phyloP scores from a whole-genome alignment of 2,113 vertebrate genomes.

The Perccottus glenii region DNA sequence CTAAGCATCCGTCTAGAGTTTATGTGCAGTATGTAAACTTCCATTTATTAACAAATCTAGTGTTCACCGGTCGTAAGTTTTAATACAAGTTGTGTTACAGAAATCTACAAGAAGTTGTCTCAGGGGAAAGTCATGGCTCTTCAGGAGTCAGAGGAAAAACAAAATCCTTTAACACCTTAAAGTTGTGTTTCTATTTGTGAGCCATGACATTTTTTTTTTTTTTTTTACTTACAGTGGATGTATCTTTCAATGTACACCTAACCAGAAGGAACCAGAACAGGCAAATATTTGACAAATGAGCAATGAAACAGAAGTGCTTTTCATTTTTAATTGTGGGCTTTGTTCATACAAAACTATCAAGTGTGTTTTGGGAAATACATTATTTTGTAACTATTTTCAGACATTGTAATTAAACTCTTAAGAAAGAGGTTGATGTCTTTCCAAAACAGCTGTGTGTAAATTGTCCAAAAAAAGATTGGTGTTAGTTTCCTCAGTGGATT shows the following conservation, averaged over 20 bases:
- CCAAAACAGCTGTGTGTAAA: no score
- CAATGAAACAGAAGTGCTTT: neutral
- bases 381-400: neutral
- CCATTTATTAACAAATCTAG: neutral
- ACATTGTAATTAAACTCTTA: no score
- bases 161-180: neutral
- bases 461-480: no score
- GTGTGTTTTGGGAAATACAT: neutral
- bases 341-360: no score
- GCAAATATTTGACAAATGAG: neutral
- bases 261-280: neutral
- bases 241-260: constrained; percentile 62
- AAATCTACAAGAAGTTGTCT: constrained; percentile 66
- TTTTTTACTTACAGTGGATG: constrained; percentile 51
- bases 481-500: no score
- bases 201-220: neutral
- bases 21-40: constrained; percentile 70
- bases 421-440: no score
- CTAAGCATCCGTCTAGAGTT: constrained; percentile 71
- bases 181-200: neutral
- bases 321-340: neutral
- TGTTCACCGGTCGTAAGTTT: neutral
- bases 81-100: constrained; percentile 41
- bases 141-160: constrained; percentile 59
- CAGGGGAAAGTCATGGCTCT: constrained; percentile 58